phyloP scores from a whole-genome alignment of 2,113 vertebrate species.

The Setophaga kirtlandii region DNA sequence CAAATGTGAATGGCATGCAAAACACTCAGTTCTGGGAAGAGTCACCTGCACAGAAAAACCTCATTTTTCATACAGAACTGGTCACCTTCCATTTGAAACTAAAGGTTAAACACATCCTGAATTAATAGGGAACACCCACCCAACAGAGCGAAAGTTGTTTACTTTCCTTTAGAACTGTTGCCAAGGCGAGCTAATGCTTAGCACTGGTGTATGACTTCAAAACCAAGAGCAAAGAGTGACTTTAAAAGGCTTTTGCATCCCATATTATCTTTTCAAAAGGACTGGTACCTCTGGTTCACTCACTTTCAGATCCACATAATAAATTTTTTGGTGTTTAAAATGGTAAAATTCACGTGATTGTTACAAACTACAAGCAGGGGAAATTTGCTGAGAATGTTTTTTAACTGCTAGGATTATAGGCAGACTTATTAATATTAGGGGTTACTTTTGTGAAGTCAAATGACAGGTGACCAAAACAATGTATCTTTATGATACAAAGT shows the following conservation, averaged over 20 bases:
- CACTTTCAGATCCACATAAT: background rate
- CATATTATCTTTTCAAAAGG: background rate
- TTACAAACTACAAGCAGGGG: background rate
- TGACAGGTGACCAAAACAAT: background rate
- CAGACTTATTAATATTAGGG: background rate
- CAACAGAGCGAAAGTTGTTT: background rate
- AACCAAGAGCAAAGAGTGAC: background rate
- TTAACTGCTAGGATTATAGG: background rate
- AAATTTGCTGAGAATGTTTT: background rate
- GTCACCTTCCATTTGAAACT: background rate
- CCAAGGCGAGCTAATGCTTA: background rate
- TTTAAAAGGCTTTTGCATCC: background rate
- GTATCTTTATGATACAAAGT: background rate
- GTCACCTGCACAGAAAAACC: background rate
- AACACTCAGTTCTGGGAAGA: background rate
- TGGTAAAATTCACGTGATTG: background rate
- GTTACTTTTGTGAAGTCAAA: background rate
- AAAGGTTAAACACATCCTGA: background rate
- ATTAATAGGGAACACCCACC: background rate
- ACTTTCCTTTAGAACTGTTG: background rate
- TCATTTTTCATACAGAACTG: background rate
- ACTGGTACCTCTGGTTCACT: background rate
- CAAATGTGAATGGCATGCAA: accelerated
- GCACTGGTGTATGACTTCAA: background rate
- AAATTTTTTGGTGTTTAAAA: background rate